Evolutionary conservation across 2,113 vertebrate species (phyloP), one percentile per base, ranked within the genome.

Genomic region (Oceanodroma tethys): DNA sequence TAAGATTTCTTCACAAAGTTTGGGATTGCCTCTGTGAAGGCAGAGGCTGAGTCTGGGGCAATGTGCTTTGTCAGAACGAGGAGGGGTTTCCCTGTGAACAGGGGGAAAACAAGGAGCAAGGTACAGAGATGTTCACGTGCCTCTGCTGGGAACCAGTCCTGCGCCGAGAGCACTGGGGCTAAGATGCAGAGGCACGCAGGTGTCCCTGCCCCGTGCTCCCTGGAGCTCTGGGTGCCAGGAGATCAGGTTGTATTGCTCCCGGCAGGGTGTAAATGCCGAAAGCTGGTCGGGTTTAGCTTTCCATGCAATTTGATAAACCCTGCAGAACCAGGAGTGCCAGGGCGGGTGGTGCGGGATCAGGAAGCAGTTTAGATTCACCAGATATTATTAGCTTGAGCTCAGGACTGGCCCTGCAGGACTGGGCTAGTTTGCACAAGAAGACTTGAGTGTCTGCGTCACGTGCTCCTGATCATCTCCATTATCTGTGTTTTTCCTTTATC

Each of bases 91-190:
- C 59, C 43, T 55, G 22, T 22, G 62, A 72, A 30, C 16, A 40
- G 25, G 66, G 47, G 13, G 38, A 29, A 52, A 42, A 20, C 27
- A 8, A 76, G 71, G 81, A 87, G 27, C 30, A 27, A 52, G 15
- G 42, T 71, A 50, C 23, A 72, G 83, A 63, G 86, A 11, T 2
- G 11, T n/a, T 45, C 16, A 3, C 0, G 1, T 27, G 26, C 21
- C 48, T 63, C 48, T 89, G 45, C 63, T 34, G 50, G 52, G 83
- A 80, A 2, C 26, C 3, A 13, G 68, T 22, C 23, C 63, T 25
- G 17, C 0, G 1, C 62, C 0, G 1, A 58, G 36, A 78, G n/a
- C 25, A 2, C 27, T 19, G 50, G 58, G 48, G 20, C n/a, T 67
- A 1, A 55, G 59, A 9, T 7, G 21, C 10, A 17, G 21, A 59